A percentile compares a stretch with the other conserved stretches of the same genome.
Conservation (phyloP, 2,797 vertebrate species). For the Clarias laeviceps region DNA sequence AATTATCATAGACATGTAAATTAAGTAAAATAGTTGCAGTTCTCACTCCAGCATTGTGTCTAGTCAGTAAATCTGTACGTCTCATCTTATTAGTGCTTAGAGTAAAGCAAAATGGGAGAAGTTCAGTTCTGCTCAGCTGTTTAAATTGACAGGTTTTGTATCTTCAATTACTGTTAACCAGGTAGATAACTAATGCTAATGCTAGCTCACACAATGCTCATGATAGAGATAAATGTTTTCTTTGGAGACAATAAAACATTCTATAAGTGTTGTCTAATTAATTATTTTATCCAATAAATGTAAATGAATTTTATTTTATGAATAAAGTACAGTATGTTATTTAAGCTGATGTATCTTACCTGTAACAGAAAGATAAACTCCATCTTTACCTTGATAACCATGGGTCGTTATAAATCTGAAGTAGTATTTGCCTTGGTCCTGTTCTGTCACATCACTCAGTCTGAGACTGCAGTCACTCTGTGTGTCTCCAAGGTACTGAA, state of each 20-base stretch:
- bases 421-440: slow-evolving; percentile 29
- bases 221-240: not conserved
- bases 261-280: not conserved
- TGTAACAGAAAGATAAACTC: not conserved
- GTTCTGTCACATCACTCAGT: not conserved
- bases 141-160: not conserved
- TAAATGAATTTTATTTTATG: not conserved
- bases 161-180: not conserved
- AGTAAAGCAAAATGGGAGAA: too few relatives aligned
- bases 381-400: too few relatives aligned
- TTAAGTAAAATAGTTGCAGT: too few relatives aligned
- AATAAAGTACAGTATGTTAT: not conserved
- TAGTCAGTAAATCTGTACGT: too few relatives aligned
- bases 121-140: too few relatives aligned
- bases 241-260: not conserved
- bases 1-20: too few relatives aligned
- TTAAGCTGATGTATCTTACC: not conserved
- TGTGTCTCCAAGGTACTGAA: not conserved
- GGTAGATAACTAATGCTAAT: not conserved
- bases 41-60: too few relatives aligned
- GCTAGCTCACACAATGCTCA: not conserved
- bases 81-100: too few relatives aligned
- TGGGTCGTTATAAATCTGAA: not conserved
- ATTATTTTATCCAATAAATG: not conserved
- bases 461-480: not conserved